phyloP scores from a whole-genome alignment of 2,797 vertebrate genomes.

The Manis javanica region DNA sequence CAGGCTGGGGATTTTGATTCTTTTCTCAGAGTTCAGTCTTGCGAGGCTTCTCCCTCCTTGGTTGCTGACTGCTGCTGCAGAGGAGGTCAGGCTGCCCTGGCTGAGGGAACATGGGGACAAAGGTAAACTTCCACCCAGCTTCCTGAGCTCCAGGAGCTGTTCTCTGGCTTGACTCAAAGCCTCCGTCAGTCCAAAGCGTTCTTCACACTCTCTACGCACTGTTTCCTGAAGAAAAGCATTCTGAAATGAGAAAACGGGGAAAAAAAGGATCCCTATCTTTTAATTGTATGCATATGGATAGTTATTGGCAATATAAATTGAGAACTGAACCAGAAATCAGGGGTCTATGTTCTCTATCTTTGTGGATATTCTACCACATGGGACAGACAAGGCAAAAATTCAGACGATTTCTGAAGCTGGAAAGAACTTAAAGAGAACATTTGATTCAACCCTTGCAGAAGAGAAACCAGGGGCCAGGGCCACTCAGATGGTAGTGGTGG shows the following conservation, averaged over 20 bases:
- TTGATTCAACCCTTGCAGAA: neutral
- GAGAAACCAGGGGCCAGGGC: neutral
- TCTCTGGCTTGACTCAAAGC: conserved; percentile 90
- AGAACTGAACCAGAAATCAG: neutral
- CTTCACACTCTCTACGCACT: conserved; percentile 93
- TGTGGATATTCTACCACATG: neutral
- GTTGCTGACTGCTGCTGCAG: conserved; percentile 47
- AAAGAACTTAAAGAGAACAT: neutral
- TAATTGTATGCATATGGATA: neutral
- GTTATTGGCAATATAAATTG: neutral
- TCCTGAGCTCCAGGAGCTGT: conserved; percentile 87
- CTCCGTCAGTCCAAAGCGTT: conserved; percentile 93
- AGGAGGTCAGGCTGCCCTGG: conserved; percentile 80
- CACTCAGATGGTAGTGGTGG: neutral
- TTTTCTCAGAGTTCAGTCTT: conserved; percentile 30
- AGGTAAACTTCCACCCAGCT: conserved; percentile 70
- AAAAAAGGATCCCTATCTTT: neutral
- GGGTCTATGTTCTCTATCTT: neutral
- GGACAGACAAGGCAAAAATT: neutral
- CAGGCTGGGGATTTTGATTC: conserved; percentile 36
- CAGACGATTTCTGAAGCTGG: neutral
- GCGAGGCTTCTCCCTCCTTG: conserved; percentile 13
- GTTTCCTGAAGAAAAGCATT: conserved; percentile 93
- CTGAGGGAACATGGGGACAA: conserved; percentile 72
- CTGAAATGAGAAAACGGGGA: conserved; percentile 84